These are phyloP conservation scores for Chymomyza costata DNA, from an alignment of 1,140 invertebrate genomes.

Conservation along the genomic window DNA sequence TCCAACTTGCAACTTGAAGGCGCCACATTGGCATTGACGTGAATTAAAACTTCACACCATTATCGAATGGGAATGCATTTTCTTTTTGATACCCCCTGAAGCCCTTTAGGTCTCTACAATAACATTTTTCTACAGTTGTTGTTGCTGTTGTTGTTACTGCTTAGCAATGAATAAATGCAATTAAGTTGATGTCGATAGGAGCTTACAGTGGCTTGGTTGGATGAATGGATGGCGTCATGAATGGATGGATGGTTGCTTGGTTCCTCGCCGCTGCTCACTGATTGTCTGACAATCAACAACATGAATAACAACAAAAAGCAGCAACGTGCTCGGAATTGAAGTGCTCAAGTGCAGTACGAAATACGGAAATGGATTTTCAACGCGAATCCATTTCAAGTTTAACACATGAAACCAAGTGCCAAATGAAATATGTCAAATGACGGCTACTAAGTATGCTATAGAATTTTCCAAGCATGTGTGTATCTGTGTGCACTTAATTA, in stretches of 20 bases:
- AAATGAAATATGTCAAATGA: no score
- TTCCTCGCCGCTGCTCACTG: no score
- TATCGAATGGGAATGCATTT: conserved; percentile 9
- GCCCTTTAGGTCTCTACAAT: not conserved
- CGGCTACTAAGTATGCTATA: no score
- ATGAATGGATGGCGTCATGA: conserved; percentile 16
- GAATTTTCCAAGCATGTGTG: conserved; percentile 4
- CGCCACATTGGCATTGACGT: conserved; percentile 43
- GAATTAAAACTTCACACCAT: conserved; percentile 69
- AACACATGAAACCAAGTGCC: no score
- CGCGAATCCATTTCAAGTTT: not conserved
- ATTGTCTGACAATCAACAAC: conserved; percentile 1
- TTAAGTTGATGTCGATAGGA: conserved; percentile 62
- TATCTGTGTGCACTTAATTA: conserved; percentile 49
- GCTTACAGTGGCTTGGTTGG: conserved; percentile 36
- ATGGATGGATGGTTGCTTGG: no score
- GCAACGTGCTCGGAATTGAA: conserved; percentile 16
- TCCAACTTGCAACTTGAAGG: conserved; percentile 13
- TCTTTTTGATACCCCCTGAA: no score
- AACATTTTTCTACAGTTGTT: conserved; percentile 6
- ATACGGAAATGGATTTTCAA: conserved; percentile 32
- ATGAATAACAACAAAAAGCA: conserved; percentile 13
- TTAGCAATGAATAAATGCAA: conserved; percentile 71
- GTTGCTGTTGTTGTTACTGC: conserved; percentile 22
- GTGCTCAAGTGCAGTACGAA: no score